These are phyloP conservation scores for Stichodactyla mertensii DNA, from an alignment of 64 coral and sea anemone genomes.

Conservation along the genomic window DNA sequence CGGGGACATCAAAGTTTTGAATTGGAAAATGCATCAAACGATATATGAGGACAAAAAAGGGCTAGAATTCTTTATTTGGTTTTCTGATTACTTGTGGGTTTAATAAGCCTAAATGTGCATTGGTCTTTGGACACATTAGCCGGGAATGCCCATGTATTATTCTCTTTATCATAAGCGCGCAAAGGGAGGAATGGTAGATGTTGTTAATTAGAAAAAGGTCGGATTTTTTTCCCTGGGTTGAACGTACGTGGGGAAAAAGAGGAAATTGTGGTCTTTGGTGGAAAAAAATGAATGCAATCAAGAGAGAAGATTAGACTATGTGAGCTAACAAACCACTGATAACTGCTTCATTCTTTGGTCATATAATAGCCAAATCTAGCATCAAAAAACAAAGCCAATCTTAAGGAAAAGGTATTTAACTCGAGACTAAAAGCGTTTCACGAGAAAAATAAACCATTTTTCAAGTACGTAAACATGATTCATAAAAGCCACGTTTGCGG, in stretches of 20 bases:
- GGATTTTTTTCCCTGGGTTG: not conserved
- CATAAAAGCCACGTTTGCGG: not conserved
- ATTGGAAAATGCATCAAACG: not conserved
- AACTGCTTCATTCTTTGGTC: not conserved
- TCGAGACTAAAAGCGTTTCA: not conserved
- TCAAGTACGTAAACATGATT: slow-evolving; percentile 6
- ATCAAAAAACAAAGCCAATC: not conserved
- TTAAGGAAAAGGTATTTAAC: not conserved
- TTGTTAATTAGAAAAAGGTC: not conserved
- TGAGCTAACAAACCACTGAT: not conserved
- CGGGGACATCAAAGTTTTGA: slow-evolving; percentile 15
- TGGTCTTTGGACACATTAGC: not conserved
- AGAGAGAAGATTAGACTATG: not conserved
- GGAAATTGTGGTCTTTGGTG: not conserved
- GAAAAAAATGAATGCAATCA: not conserved
- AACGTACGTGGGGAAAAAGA: not conserved
- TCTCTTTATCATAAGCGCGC: not conserved
- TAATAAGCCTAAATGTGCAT: not conserved
- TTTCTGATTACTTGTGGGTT: not conserved
- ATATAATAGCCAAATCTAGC: not conserved
- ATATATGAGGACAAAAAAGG: not conserved
- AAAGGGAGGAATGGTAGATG: not conserved
- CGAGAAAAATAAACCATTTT: not conserved
- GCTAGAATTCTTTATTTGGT: not conserved
- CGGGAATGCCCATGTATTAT: not conserved